phyloP scores from a whole-genome alignment of 1,140 invertebrate species.

The Papilio glaucus region DNA sequence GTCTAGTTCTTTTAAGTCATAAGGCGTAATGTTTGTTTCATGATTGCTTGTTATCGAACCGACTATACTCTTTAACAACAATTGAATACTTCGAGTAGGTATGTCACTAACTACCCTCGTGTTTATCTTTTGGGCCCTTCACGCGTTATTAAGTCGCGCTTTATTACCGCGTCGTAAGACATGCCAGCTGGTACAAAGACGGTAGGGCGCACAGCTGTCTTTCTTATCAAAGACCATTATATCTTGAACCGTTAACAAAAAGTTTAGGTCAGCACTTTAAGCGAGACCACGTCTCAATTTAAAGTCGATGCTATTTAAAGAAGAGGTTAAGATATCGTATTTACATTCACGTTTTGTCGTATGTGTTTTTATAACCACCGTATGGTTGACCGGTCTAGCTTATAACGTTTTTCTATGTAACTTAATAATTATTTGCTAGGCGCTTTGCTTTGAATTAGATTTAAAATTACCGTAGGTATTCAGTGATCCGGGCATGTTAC shows the following conservation, averaged over 20 bases:
- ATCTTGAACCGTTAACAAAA: neutral
- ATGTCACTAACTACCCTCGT: too few species aligned
- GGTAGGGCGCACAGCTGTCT: slow-evolving; percentile 29
- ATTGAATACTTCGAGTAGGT: too few species aligned
- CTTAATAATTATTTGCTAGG: neutral
- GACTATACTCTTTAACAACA: too few species aligned
- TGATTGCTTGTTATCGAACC: too few species aligned
- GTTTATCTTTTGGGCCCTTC: slow-evolving; percentile 11
- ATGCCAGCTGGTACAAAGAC: slow-evolving; percentile 21
- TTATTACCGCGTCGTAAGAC: slow-evolving; percentile 13
- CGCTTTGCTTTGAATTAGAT: too few species aligned
- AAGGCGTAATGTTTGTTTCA: too few species aligned
- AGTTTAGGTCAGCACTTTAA: neutral
- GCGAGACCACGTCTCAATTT: neutral
- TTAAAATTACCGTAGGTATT: too few species aligned
- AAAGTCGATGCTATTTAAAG: neutral
- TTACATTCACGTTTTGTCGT: neutral
- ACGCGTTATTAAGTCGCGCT: slow-evolving; percentile 6
- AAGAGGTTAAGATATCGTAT: neutral
- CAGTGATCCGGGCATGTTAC: too few species aligned
- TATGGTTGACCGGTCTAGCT: neutral
- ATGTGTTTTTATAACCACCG: neutral
- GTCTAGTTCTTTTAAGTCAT: too few species aligned
- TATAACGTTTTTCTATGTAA: neutral
- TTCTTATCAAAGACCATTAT: slow-evolving; percentile 9